A percentile compares a stretch with the other conserved stretches of the same genome.
Conservation (phyloP, 2,797 vertebrate genomes). For the Oreochromis mossambicus region DNA sequence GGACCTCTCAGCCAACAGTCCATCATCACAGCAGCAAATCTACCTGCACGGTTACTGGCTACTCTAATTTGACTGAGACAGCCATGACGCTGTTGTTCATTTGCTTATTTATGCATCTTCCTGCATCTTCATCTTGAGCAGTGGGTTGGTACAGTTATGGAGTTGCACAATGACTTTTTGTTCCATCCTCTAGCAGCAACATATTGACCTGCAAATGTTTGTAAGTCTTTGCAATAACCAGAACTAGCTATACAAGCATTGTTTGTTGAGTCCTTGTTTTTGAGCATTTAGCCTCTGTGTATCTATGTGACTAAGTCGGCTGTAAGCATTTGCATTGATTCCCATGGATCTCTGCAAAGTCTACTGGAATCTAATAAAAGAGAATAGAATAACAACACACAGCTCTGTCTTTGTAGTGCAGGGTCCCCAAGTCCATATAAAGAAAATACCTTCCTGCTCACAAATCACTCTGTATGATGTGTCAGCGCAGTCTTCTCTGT, state of each 20-base stretch:
- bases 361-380: neutral
- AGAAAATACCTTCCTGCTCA: neutral
- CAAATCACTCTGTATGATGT: neutral
- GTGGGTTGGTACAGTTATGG: neutral
- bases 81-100: neutral
- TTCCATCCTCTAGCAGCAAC: neutral
- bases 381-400: neutral
- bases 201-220: neutral
- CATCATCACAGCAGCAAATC: constrained; percentile 36
- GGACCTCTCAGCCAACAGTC: constrained; percentile 13
- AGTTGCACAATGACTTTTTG: neutral
- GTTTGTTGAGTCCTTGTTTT: neutral
- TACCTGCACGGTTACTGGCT: constrained; percentile 34
- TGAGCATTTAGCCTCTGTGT: neutral
- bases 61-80: constrained; percentile 25
- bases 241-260: neutral
- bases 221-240: neutral
- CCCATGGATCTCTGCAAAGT: neutral
- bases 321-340: neutral
- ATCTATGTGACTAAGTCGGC: neutral
- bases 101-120: neutral
- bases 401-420: neutral
- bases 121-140: neutral
- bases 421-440: neutral
- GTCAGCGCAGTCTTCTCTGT: neutral